A percentile compares a stretch with the other conserved stretches of the same genome.
phyloP scores from a whole-genome alignment of 2,888 invertebrate genomes.

The Amorpha juglandis region DNA sequence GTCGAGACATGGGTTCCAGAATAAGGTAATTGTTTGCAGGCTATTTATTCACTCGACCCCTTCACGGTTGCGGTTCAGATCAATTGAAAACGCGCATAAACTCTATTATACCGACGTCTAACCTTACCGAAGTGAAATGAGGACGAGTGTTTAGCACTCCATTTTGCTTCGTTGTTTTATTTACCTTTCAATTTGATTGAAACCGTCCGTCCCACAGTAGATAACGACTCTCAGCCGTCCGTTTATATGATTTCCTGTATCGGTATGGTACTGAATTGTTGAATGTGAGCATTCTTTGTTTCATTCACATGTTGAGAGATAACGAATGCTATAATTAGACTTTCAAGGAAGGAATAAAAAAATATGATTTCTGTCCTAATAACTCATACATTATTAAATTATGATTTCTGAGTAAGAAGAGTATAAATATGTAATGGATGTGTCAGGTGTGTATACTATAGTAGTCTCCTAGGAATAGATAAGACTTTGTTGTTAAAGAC shows the following conservation, averaged over 20 bases:
- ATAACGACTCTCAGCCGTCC: conserved; percentile 31
- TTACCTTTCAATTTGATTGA: conserved; percentile 38
- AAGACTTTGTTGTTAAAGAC: too few relatives aligned
- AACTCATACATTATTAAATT: too few relatives aligned
- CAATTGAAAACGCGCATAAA: conserved; percentile 19
- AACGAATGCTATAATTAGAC: conserved; percentile 10
- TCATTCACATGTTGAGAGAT: conserved; percentile 17
- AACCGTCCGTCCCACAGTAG: conserved; percentile 29
- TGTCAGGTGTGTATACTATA: background rate
- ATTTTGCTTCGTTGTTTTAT: conserved; percentile 45
- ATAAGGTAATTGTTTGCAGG: conserved; percentile 60
- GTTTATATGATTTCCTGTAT: conserved; percentile 33
- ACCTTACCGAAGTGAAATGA: conserved; percentile 6
- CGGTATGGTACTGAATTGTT: conserved; percentile 24
- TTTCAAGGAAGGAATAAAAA: background rate
- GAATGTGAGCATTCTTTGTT: conserved; percentile 19
- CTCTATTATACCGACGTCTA: background rate
- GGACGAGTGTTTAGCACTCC: conserved; percentile 34
- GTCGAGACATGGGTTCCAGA: conserved; percentile 81
- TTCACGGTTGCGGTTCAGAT: conserved; percentile 18
- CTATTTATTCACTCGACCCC: conserved; percentile 21
- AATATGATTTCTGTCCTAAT: background rate
- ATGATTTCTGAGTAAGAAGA: too few relatives aligned
- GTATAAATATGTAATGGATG: background rate
- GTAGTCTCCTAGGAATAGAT: too few relatives aligned